Conservation (phyloP, 1,140 invertebrate genomes). For the Cyclargus thomasi region DNA sequence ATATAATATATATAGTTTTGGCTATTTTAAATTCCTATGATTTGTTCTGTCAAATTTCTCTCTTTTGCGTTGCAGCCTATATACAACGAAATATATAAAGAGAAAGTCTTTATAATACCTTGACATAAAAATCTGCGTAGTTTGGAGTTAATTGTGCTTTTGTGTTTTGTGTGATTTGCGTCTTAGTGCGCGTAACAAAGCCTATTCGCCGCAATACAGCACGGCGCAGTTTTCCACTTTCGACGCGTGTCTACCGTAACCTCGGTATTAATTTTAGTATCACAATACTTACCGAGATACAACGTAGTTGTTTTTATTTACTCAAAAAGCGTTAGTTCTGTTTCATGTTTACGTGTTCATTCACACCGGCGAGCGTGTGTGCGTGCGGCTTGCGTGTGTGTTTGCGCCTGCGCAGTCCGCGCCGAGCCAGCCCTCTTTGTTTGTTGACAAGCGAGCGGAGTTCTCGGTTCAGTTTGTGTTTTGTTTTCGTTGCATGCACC, state of each 20-base stretch:
- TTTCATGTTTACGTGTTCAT: slow-evolving; percentile 63
- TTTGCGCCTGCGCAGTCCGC: slow-evolving; percentile 55
- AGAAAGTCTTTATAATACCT: neutral
- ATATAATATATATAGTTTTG: neutral
- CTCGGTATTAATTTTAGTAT: slow-evolving; percentile 23
- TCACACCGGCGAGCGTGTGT: slow-evolving; percentile 50
- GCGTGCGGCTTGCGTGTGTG: slow-evolving; percentile 36
- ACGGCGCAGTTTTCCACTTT: slow-evolving; percentile 12
- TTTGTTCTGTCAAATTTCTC: neutral
- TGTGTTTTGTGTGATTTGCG: neutral
- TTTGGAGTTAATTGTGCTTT: neutral
- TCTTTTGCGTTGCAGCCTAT: neutral
- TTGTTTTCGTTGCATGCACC: slow-evolving; percentile 46
- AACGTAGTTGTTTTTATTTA: slow-evolving; percentile 20
- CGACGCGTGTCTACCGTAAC: slow-evolving; percentile 14
- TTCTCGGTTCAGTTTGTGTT: slow-evolving; percentile 36
- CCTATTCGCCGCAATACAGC: neutral
- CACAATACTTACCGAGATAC: slow-evolving; percentile 14
- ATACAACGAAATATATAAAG: no score
- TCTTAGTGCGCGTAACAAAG: neutral
- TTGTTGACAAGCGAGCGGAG: slow-evolving; percentile 64
- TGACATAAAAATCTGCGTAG: neutral
- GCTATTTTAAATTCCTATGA: neutral
- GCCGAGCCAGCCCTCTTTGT: slow-evolving; percentile 61
- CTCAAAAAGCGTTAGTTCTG: slow-evolving; percentile 25